Percentiles rank a stretch among this genome's conserved stretches.
phyloP scores from a whole-genome alignment of 1,140 invertebrate species.

The Ceratina japonica region DNA sequence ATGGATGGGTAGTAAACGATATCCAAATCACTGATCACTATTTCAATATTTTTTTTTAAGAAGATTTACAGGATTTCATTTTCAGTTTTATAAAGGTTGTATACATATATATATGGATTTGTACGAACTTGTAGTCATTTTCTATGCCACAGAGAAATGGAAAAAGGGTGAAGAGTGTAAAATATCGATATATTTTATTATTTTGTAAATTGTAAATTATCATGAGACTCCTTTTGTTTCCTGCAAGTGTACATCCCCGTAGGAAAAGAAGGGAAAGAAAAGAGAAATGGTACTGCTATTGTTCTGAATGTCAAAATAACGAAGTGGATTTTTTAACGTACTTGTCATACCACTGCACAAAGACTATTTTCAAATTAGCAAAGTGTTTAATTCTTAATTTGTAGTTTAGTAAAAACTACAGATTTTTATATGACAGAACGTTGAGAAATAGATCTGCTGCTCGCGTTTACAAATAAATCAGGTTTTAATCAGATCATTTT shows the following conservation, averaged over 20 bases:
- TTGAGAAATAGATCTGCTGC: conserved; percentile 3
- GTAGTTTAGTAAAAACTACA: conserved; percentile 6
- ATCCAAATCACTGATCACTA: conserved; percentile 38
- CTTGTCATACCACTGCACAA: conserved; percentile 26
- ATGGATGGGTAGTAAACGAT: conserved; percentile 20
- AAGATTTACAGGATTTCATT: conserved; percentile 29
- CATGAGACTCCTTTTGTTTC: conserved; percentile 9
- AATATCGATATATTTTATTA: conserved; percentile 54
- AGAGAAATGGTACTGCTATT: background rate
- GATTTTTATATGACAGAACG: conserved; percentile 8
- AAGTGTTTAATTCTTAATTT: conserved; percentile 23
- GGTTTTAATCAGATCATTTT: conserved; percentile 4
- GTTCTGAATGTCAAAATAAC: background rate
- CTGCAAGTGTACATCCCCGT: background rate
- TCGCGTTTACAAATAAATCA: background rate
- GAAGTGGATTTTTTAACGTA: conserved; percentile 25
- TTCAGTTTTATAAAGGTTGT: conserved; percentile 43
- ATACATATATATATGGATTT: conserved; percentile 35
- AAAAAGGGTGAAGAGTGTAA: conserved; percentile 45
- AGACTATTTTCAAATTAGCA: background rate
- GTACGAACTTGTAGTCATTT: conserved; percentile 49
- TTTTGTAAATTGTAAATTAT: conserved; percentile 55
- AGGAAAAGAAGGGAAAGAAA: background rate
- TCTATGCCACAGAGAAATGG: conserved; percentile 41
- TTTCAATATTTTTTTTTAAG: conserved; percentile 20